Percentiles rank a stretch among this genome's conserved stretches.
Evolutionary conservation across 2,888 invertebrate genomes (phyloP).

Genomic region (Pinctada fucata): DNA sequence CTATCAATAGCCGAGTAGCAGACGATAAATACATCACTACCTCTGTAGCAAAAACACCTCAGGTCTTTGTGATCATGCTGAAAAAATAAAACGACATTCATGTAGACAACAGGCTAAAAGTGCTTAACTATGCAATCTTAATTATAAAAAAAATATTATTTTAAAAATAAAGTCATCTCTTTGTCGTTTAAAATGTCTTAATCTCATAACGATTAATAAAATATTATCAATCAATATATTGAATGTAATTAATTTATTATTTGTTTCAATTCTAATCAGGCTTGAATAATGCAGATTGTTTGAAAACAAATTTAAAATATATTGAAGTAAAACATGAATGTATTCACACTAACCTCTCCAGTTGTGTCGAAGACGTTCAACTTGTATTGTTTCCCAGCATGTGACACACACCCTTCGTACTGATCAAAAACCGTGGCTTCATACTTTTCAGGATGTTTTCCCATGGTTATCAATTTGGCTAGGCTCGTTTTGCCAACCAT

Average conservation of each 20-base stretch:
- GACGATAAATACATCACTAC: conserved; percentile 64
- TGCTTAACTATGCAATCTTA: too few relatives aligned
- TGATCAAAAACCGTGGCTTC: background rate
- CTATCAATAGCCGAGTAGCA: conserved; percentile 65
- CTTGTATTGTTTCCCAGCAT: background rate
- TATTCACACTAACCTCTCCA: background rate
- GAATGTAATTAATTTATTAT: too few relatives aligned
- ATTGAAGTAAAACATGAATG: too few relatives aligned
- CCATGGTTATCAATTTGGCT: background rate
- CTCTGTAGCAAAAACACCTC: conserved; percentile 57
- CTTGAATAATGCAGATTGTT: too few relatives aligned
- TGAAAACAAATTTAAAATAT: too few relatives aligned
- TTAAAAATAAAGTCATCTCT: too few relatives aligned
- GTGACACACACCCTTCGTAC: background rate
- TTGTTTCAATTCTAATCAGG: too few relatives aligned
- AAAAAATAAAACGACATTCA: conserved; percentile 14
- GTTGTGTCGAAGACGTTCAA: background rate
- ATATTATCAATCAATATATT: too few relatives aligned
- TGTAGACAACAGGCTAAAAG: background rate
- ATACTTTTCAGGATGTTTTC: background rate
- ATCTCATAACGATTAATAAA: too few relatives aligned
- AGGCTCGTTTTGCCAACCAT: background rate
- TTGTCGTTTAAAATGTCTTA: too few relatives aligned
- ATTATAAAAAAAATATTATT: too few relatives aligned
- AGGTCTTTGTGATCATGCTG: conserved; percentile 64